phyloP scores from a whole-genome alignment of 2,113 vertebrate genomes.

The Oryzias woworae region DNA sequence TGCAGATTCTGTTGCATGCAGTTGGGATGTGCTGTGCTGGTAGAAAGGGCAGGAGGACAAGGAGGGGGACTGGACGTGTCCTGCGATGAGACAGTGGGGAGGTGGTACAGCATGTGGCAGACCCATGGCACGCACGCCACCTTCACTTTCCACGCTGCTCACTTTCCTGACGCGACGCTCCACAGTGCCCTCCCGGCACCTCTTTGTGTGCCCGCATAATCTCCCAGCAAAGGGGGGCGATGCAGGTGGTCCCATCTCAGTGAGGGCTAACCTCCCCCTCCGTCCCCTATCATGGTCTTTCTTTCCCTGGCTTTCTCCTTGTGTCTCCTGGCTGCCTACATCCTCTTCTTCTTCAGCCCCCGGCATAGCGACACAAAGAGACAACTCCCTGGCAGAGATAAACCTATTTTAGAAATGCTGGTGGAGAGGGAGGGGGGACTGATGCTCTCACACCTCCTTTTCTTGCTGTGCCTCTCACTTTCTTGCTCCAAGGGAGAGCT shows the following conservation, averaged over 20 bases:
- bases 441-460: constrained; percentile 48
- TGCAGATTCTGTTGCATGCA: no score
- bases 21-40: background rate
- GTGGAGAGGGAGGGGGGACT: constrained; percentile 48
- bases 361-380: constrained; percentile 63
- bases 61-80: constrained; percentile 8
- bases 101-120: constrained; percentile 69
- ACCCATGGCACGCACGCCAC: constrained; percentile 80
- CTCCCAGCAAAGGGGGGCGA: constrained; percentile 69
- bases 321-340: constrained; percentile 64
- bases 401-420: constrained; percentile 65
- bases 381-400: constrained; percentile 74
- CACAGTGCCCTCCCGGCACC: constrained; percentile 50
- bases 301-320: constrained; percentile 51
- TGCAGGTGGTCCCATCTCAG: constrained; percentile 72
- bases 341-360: constrained; percentile 63
- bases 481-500: constrained; percentile 56
- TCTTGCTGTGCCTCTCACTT: constrained; percentile 34
- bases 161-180: constrained; percentile 67
- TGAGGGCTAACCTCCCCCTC: constrained; percentile 35
- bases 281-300: constrained; percentile 66
- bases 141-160: constrained; percentile 80
- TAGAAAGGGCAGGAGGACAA: constrained; percentile 6
- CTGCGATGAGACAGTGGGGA: constrained; percentile 24
- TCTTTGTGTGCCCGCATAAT: constrained; percentile 78